Evolutionary conservation across 2,797 vertebrate genomes (phyloP).

Genomic region (Leuciscus waleckii): DNA sequence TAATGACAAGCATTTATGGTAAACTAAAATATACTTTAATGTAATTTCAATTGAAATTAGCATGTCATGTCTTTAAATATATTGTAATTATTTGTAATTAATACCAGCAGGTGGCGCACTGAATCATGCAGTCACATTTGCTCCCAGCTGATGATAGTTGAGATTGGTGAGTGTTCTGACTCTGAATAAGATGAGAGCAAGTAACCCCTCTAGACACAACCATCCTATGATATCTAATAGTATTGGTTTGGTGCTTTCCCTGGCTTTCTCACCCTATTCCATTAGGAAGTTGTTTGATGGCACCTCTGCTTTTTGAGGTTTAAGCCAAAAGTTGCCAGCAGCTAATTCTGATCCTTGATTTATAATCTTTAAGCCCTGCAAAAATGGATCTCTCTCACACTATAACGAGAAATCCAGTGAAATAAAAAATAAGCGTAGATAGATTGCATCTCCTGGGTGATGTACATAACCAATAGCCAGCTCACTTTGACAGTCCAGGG

Average conservation of each 20-base stretch:
- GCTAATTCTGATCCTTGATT: constrained; percentile 30
- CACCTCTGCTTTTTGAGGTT: constrained; percentile 29
- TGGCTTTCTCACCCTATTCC: neutral
- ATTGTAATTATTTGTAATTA: neutral
- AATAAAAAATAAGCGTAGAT: constrained; percentile 69
- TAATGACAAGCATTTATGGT: neutral
- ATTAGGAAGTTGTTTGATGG: constrained; percentile 31
- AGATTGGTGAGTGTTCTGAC: neutral
- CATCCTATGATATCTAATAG: neutral
- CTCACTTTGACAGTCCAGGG: constrained; percentile 63
- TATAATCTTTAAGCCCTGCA: constrained; percentile 19
- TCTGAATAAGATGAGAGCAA: neutral
- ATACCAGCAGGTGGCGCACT: constrained; percentile 16
- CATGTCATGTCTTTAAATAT: neutral
- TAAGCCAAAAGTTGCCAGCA: constrained; percentile 1
- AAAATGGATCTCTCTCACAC: constrained; percentile 48
- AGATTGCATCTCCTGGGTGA: constrained; percentile 72
- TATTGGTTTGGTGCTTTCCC: constrained; percentile 3
- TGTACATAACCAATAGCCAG: constrained; percentile 72
- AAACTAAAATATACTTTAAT: neutral
- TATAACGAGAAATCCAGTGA: constrained; percentile 61
- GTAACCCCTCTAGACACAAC: constrained; percentile 20
- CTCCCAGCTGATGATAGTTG: neutral
- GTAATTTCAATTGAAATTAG: neutral
- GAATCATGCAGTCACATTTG: neutral